Conservation (phyloP, 2,113 vertebrate species). For the Colaptes auratus region DNA sequence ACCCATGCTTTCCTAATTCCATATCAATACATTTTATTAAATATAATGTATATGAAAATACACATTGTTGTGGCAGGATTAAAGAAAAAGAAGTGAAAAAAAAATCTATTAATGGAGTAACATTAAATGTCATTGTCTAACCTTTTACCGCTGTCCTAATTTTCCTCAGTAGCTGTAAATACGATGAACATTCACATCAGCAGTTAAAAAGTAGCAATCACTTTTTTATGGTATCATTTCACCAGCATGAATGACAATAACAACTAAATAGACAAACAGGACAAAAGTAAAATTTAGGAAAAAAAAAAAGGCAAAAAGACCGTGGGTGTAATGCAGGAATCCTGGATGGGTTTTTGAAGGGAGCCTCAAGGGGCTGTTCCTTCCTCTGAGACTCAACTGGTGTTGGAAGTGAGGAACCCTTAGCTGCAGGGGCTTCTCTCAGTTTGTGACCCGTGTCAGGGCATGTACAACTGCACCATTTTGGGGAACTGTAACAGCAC, state of each 20-base stretch:
- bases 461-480: accelerated
- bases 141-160: constrained; percentile 29
- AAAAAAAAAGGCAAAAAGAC: not conserved
- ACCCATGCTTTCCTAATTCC: constrained; percentile 67
- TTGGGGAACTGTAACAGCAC: not conserved
- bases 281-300: not conserved
- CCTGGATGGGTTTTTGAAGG: not conserved
- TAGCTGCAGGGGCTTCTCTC: not conserved
- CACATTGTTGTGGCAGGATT: constrained; percentile 60
- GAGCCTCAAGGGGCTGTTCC: not conserved
- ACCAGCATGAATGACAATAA: not conserved
- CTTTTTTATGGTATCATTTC: not conserved
- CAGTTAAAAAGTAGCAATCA: not conserved
- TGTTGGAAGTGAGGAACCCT: not conserved
- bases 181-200: not conserved
- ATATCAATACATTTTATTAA: constrained; percentile 65
- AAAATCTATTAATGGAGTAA: constrained; percentile 52
- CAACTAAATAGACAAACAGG: not conserved
- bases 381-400: not conserved
- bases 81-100: constrained; percentile 43
- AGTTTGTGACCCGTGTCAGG: not conserved
- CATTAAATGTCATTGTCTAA: constrained; percentile 56
- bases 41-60: constrained; percentile 72
- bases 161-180: constrained; percentile 29
- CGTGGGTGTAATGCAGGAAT: not conserved